These are phyloP conservation scores for Sebastes fasciatus DNA, from an alignment of 2,113 vertebrate species.

Conservation along the genomic window DNA sequence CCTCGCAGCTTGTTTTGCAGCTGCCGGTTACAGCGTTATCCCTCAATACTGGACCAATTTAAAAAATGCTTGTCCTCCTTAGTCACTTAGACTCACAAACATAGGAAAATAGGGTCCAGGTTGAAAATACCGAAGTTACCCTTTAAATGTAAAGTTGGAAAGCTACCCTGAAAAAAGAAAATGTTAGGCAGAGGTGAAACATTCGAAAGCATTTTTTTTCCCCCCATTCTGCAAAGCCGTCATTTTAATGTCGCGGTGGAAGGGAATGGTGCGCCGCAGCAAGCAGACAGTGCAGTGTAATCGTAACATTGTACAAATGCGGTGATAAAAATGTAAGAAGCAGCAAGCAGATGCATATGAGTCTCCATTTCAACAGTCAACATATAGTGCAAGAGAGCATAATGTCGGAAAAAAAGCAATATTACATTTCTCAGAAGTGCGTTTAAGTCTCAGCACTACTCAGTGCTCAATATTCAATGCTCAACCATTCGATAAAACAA, in stretches of 20 bases:
- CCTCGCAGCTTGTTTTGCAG: too few species aligned
- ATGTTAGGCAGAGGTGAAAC: slow-evolving; percentile 77
- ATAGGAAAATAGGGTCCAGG: too few species aligned
- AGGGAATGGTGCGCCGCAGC: slow-evolving; percentile 55
- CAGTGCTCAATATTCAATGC: slow-evolving; percentile 50
- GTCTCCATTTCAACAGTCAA: slow-evolving; percentile 53
- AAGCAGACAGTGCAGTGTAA: slow-evolving; percentile 63
- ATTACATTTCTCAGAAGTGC: slow-evolving; percentile 47
- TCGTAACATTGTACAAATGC: slow-evolving; percentile 51
- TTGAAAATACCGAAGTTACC: too few species aligned
- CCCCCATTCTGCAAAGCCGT: slow-evolving; percentile 60
- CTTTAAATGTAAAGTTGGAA: slow-evolving; percentile 41
- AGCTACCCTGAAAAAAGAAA: slow-evolving; percentile 77
- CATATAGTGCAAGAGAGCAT: slow-evolving; percentile 23
- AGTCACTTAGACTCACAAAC: not conserved
- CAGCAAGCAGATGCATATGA: slow-evolving; percentile 77
- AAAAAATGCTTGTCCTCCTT: too few species aligned
- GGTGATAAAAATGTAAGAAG: slow-evolving; percentile 71
- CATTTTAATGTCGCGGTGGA: slow-evolving; percentile 14
- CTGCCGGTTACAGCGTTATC: too few species aligned
- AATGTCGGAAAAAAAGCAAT: slow-evolving; percentile 40
- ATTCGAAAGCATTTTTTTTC: slow-evolving; percentile 60
- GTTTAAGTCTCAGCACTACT: slow-evolving; percentile 33
- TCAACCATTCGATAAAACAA: slow-evolving; percentile 70
- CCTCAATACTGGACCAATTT: too few species aligned